These are phyloP conservation scores for Abscondita cerata DNA, from an alignment of 2,888 invertebrate species.

Conservation along the genomic window DNA sequence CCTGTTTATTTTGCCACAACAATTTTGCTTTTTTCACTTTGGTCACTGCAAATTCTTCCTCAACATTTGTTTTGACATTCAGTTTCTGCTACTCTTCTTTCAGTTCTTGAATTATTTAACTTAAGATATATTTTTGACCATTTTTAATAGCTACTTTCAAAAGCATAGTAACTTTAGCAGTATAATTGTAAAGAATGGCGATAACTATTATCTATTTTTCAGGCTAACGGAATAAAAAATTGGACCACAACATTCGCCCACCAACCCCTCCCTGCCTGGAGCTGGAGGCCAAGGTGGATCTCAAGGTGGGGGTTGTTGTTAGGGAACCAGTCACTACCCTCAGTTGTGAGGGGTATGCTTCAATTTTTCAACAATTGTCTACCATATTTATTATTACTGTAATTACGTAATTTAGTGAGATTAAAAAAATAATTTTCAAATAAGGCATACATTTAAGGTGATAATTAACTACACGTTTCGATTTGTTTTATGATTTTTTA, in stretches of 20 bases:
- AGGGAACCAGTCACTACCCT: conserved; percentile 56
- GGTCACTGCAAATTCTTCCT: too few relatives aligned
- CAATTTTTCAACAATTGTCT: conserved; percentile 15
- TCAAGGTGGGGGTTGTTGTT: conserved; percentile 92
- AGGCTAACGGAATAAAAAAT: conserved; percentile 99
- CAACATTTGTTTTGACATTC: too few relatives aligned
- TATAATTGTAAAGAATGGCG: too few relatives aligned
- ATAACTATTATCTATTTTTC: too few relatives aligned
- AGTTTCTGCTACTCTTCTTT: too few relatives aligned
- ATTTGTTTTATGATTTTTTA: conserved; percentile 1
- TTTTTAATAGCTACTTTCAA: too few relatives aligned
- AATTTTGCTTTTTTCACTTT: too few relatives aligned
- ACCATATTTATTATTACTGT: conserved; percentile 26
- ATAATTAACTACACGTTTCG: conserved; percentile 3
- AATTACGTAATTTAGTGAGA: conserved; percentile 33
- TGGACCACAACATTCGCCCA: conserved; percentile 97
- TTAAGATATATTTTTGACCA: too few relatives aligned
- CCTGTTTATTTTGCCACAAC: too few relatives aligned
- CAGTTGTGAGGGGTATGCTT: conserved; percentile 20
- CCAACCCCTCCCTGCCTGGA: conserved; percentile 79
- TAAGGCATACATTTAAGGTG: neutral
- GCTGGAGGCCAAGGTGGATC: conserved; percentile 81
- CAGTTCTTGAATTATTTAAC: too few relatives aligned
- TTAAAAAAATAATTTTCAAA: conserved; percentile 11
- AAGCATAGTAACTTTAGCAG: too few relatives aligned